These are phyloP conservation scores for Menura novaehollandiae DNA, from an alignment of 2,113 vertebrate genomes.

Conservation along the genomic window DNA sequence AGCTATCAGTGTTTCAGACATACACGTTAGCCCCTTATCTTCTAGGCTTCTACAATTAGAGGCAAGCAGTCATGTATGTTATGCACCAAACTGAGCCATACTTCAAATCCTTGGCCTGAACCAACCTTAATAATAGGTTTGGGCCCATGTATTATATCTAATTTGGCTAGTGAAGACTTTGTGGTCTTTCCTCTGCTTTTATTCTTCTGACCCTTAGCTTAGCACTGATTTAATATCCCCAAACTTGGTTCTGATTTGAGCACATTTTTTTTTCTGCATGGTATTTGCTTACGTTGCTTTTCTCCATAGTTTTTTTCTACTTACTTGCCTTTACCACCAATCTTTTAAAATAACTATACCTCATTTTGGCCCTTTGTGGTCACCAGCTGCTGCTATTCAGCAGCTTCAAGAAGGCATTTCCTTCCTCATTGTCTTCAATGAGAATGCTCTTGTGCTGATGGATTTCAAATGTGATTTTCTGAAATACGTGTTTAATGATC, in stretches of 20 bases:
- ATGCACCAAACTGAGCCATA: not conserved
- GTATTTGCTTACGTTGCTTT: not conserved
- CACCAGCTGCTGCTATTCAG: not conserved
- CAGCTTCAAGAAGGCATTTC: not conserved
- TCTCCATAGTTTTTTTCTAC: not conserved
- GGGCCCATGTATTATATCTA: not conserved
- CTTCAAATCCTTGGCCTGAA: not conserved
- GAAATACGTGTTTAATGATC: not conserved
- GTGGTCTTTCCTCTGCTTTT: not conserved
- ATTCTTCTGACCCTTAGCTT: not conserved
- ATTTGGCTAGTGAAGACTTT: not conserved
- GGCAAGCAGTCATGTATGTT: not conserved
- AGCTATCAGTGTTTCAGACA: not conserved
- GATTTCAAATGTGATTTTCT: conserved; percentile 14
- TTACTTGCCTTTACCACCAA: not conserved
- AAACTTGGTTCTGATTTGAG: not conserved
- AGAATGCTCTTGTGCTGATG: not conserved
- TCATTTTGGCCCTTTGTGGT: not conserved
- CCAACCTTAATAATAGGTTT: not conserved
- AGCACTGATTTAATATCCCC: not conserved
- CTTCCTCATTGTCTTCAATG: not conserved
- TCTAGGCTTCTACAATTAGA: not conserved
- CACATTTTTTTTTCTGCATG: not conserved
- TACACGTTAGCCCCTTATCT: not conserved
- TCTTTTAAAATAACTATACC: not conserved